phyloP scores from a whole-genome alignment of 2,888 invertebrate genomes.

The Drosophila hamatofila region DNA sequence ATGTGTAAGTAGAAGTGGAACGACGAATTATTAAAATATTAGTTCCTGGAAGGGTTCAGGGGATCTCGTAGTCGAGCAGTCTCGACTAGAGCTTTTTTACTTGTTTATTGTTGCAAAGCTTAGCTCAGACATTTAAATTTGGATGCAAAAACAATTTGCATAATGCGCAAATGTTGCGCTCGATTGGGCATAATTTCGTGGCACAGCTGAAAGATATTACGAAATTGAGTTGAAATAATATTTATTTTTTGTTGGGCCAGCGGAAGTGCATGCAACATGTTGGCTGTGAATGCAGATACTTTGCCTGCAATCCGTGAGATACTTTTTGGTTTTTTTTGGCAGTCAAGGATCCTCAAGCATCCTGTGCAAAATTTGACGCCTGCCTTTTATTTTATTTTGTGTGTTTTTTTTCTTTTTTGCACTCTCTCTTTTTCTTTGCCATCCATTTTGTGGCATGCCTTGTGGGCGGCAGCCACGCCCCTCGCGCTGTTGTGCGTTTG shows the following conservation, averaged over 20 bases:
- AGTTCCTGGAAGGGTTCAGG: too few species aligned
- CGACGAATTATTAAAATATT: too few species aligned
- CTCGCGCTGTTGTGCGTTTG: slow-evolving; percentile 12
- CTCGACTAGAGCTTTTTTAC: too few species aligned
- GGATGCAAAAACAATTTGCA: slow-evolving; percentile 37
- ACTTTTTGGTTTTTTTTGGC: slow-evolving; percentile 26
- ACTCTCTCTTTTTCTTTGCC: slow-evolving; percentile 11
- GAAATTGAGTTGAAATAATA: slow-evolving; percentile 22
- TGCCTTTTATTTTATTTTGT: background rate
- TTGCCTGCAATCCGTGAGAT: slow-evolving; percentile 33
- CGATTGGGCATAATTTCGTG: slow-evolving; percentile 41
- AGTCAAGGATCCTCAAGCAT: slow-evolving; percentile 18
- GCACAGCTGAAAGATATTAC: slow-evolving; percentile 43
- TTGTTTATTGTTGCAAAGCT: slow-evolving; percentile 26
- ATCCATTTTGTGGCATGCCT: slow-evolving; percentile 20
- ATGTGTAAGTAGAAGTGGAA: too few species aligned
- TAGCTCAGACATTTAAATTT: slow-evolving; percentile 39
- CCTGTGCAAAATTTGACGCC: slow-evolving; percentile 40
- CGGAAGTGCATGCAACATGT: slow-evolving; percentile 45
- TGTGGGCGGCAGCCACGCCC: slow-evolving; percentile 36
- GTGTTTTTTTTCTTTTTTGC: background rate
- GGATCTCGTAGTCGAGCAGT: too few species aligned
- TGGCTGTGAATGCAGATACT: slow-evolving; percentile 29
- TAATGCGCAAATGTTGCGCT: slow-evolving; percentile 40
- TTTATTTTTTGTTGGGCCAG: background rate